Evolutionary conservation across 2,888 invertebrate genomes (phyloP), one percentile per base, ranked within the genome.

Genomic region (Spodoptera picta): DNA sequence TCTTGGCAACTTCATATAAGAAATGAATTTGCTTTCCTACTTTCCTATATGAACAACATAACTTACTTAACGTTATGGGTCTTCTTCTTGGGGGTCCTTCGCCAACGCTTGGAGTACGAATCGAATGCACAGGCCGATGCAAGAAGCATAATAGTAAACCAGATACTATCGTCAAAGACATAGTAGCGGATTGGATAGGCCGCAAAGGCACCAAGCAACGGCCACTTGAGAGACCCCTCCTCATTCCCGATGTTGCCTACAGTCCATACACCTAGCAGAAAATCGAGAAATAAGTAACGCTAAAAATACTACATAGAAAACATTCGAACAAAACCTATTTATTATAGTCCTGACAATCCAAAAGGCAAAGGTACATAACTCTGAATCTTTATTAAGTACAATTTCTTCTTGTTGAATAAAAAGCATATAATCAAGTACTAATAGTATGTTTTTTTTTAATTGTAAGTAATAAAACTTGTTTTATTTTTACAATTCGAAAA

Each of bases 191-290:
- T 85, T 0, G 97, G 96, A 83, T 97, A 96, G 0, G 95, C 88
- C 0, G 94, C 74, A 78, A 97, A 96, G 0, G 98, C 96, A 0
- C 96, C 96, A 0, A 96, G 56, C 0, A 98, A 85, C 0, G 98
- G 95, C 85, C 96, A 95, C 93, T 96, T 96, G 42, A 98, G 93
- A 0, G 95, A 90, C 1, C 98, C 98, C 80, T 95, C 94, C 85
- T 98, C 97, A 2, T 97, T 95, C 0, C 99, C 99, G 70, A 99
- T 97, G 84, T 99, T 99, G 31, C 98, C 98, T 9, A 98, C 98
- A 0, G 97, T 95, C 97, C 98, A 98, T 0, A 98, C 97, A 79
- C 98, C 99, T 98, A 87, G 7, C 36, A 36, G 36, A 36, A 36
- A 36, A 36, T 9, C 6, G 7, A 9, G 2, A 1, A 42, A 43